phyloP scores from a whole-genome alignment of 2,888 invertebrate genomes.

The Campoplex capitator region DNA sequence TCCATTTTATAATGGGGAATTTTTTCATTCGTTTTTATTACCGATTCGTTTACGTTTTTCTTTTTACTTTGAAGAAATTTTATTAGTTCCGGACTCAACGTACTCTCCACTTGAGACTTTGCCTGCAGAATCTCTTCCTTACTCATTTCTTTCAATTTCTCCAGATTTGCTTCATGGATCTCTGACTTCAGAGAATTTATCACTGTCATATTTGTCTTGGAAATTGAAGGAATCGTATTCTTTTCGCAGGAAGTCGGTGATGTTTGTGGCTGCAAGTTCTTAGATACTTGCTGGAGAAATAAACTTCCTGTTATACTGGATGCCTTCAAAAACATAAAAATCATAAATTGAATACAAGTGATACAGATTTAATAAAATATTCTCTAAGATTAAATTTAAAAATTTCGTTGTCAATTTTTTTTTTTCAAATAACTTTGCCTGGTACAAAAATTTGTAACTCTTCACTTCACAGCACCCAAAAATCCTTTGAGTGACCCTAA shows the following conservation, averaged over 20 bases:
- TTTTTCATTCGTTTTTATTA: background rate
- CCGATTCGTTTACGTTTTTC: constrained; percentile 64
- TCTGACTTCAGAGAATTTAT: constrained; percentile 83
- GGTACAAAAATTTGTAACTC: background rate
- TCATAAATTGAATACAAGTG: background rate
- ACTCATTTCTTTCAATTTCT: constrained; percentile 89
- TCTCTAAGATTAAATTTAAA: background rate
- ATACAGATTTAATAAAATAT: background rate
- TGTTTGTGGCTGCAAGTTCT: constrained; percentile 4
- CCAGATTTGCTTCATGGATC: constrained; percentile 91
- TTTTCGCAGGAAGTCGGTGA: background rate
- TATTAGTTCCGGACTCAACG: constrained; percentile 89
- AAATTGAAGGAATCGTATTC: background rate
- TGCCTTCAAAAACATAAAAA: constrained; percentile 64
- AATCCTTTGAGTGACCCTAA: no score
- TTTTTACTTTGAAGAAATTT: constrained; percentile 87
- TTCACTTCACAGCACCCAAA: background rate
- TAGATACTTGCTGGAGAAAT: constrained; percentile 74
- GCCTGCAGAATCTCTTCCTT: constrained; percentile 91
- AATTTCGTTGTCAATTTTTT: background rate
- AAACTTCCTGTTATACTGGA: constrained; percentile 73
- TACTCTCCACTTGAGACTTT: constrained; percentile 88
- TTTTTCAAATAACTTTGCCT: background rate
- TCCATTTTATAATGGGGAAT: background rate
- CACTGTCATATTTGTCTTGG: constrained; percentile 56